A percentile compares a stretch with the other conserved stretches of the same genome.
phyloP scores from a whole-genome alignment of 2,797 vertebrate species.

The Diglossa cyanea region DNA sequence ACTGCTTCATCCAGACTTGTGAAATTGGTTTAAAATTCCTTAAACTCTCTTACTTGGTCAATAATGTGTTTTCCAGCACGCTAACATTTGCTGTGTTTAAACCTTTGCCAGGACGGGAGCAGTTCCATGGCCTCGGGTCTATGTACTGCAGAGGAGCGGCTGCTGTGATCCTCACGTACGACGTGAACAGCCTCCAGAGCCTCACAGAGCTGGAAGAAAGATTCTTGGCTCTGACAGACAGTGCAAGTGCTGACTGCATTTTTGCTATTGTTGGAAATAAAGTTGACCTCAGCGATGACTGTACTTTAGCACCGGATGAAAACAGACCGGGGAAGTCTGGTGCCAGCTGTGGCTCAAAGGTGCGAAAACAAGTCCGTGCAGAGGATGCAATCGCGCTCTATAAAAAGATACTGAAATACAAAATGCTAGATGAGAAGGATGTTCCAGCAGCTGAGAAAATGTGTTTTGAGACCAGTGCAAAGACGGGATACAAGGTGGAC shows the following conservation, averaged over 20 bases:
- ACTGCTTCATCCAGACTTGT: background rate
- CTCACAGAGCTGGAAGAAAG: constrained; percentile 91
- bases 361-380: constrained; percentile 80
- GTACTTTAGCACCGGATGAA: constrained; percentile 35
- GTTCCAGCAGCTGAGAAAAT: constrained; percentile 87
- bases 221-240: constrained; percentile 93
- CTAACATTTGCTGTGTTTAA: constrained; percentile 12
- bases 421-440: constrained; percentile 85
- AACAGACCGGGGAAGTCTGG: background rate
- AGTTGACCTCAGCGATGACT: constrained; percentile 84
- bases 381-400: constrained; percentile 89
- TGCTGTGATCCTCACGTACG: constrained; percentile 92
- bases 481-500: constrained; percentile 92
- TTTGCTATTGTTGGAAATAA: constrained; percentile 95
- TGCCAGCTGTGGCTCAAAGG: constrained; percentile 11
- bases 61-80: background rate
- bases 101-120: constrained; percentile 86
- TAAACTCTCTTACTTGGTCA: background rate
- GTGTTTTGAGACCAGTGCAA: constrained; percentile 98
- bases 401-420: constrained; percentile 87
- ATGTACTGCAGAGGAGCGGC: constrained; percentile 95
- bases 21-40: background rate
- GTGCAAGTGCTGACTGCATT: constrained; percentile 90
- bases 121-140: constrained; percentile 95
- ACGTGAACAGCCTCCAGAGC: constrained; percentile 91